Base-by-base conservation (phyloP, 2,113 vertebrate species). In the Serilophus lunatus region DNA sequence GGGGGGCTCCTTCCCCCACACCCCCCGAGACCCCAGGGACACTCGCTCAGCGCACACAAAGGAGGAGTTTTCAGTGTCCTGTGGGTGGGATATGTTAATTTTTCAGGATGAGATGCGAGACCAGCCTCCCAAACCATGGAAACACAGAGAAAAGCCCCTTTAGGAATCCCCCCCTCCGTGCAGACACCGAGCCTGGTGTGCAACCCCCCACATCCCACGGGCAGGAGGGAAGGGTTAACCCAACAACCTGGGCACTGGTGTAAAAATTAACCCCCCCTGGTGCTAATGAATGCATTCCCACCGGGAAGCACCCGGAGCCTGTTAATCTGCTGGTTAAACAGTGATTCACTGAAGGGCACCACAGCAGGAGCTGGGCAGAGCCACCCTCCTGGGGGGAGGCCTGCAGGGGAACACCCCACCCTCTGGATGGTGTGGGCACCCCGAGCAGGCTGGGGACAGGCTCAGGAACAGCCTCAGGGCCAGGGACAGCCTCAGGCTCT, bases 51-150 rank as follows among this genome's bases (percentile, higher is more conserved):
- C 12, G 29, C 59, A 47, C 10, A 4, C 11, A 10, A 18, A 57
- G 19, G 33, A 59, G 25, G 7, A 49, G 49, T 3, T 76, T 36
- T 13, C 8, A 4, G 42, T 0, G 9, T 18, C 68, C 69, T 1
- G 0, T 0, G 49, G 31, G 59, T 5, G 7, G 7, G 26, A 51
- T 3, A 6, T 0, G 15, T 7, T 4, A 6, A 9, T 45, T 40
- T 54, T 56, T 29, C 18, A 3, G 56, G 69, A 17, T 15, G 54
- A 47, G 33, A 33, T 12, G 20, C 7, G 3, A 18, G 31, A 26
- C 38, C 54, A n/a, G n/a, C 3, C 36, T 35, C n/a, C 8, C 14
- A 24, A 20, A 28, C 31, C n/a, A 13, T 7, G 5, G 78, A 33
- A 22, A 40, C 23, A 28, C 1, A 3, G 42, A 69, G 53, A 35